Evolutionary conservation across 2,113 vertebrate species (phyloP), one percentile per base, ranked within the genome.

Genomic region (Larimichthys polyactis): DNA sequence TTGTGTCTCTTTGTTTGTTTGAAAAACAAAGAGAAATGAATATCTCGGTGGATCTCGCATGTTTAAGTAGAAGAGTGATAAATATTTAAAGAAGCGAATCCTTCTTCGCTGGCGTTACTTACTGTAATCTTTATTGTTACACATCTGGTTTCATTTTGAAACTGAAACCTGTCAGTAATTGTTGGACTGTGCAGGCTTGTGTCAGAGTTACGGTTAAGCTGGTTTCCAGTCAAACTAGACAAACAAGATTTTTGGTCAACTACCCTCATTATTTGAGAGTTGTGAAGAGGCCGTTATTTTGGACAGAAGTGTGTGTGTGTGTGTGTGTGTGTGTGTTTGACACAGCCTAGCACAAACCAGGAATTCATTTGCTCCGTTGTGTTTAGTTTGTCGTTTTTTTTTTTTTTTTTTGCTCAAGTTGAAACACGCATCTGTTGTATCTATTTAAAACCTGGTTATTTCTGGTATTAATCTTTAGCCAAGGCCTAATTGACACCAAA

Each of bases 401-500:
- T 36, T 5, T 32, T 32, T 6, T 40, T 40, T 40, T 8, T 40
- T 40, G 36, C 12, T 14, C 10, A 49, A 5, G 48, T 40, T 40
- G 36, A 40, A 40, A 40, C 36, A 9, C 36, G 7, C 15, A 49
- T 49, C 4, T 49, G 0, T 16, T 17, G 15, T 49, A 51, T 52
- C 7, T 40, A 40, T 40, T 9, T 40, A 8, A 40, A 40, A 8
- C 36, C 36, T 40, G 8, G 1, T 9, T 6, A n/a, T 40, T 40
- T 40, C 36, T 40, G 36, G 36, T 40, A 8, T 40, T 8, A 40
- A 40, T 9, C 36, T 40, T 40, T 40, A 40, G 14, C 36, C 52
- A 32, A 15, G 44, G 44, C 43, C 60, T 71, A 36, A 85, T 40
- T 85, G 74, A 80, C 75, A 60, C 19, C 49, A 44, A 51, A 49